phyloP scores from a whole-genome alignment of 2,797 vertebrate species.

The Cossypha polioptera region DNA sequence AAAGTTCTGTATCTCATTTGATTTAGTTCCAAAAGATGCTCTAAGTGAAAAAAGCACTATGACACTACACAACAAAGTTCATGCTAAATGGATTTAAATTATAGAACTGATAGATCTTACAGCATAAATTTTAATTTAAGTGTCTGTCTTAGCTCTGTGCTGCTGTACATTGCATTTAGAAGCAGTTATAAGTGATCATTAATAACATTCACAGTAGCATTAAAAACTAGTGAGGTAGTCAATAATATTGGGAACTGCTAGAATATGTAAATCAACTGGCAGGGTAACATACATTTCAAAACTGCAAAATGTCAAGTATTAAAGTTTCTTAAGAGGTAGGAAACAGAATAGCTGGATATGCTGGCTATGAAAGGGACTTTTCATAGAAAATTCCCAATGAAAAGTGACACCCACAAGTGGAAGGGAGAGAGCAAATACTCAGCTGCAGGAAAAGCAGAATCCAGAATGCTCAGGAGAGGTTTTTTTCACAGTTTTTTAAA shows the following conservation, averaged over 20 bases:
- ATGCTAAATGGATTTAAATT: constrained; percentile 41
- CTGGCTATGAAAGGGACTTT: not conserved
- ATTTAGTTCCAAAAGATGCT: constrained; percentile 22
- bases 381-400: not conserved
- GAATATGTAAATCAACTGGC: constrained; percentile 14
- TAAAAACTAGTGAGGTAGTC: constrained; percentile 32
- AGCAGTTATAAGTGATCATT: constrained; percentile 1
- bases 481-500: not conserved
- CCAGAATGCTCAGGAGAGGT: not conserved
- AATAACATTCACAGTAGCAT: constrained; percentile 31
- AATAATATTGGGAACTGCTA: not conserved
- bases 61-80: constrained; percentile 8
- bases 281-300: not conserved
- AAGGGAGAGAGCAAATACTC: not conserved
- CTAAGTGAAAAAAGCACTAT: constrained; percentile 1
- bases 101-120: constrained; percentile 1
- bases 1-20: not conserved
- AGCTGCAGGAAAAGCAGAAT: not conserved
- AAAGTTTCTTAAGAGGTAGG: not conserved
- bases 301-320: not conserved
- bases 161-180: constrained; percentile 16
- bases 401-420: not conserved
- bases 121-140: constrained; percentile 30
- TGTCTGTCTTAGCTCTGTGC: not conserved
- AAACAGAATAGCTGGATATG: not conserved